These are phyloP conservation scores for Apus apus DNA, from an alignment of 2,113 vertebrate genomes.

Conservation along the genomic window DNA sequence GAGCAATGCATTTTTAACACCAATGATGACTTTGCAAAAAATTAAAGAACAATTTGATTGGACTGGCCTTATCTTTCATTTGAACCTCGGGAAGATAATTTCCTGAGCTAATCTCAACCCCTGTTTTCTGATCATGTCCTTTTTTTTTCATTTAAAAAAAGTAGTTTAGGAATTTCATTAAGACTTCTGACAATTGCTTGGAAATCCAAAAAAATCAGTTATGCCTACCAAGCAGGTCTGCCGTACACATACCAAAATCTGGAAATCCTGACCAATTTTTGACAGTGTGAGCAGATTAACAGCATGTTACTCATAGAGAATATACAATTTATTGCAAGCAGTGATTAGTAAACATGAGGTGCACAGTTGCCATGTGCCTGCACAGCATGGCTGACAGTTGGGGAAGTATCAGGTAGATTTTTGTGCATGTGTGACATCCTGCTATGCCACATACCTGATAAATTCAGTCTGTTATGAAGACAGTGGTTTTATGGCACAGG, in stretches of 20 bases:
- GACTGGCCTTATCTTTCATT: neutral
- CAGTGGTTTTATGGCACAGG: neutral
- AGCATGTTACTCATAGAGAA: fast-evolving
- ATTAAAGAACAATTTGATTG: neutral
- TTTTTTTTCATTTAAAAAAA: neutral
- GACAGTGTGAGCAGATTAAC: neutral
- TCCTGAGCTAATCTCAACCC: neutral
- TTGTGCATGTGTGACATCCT: neutral
- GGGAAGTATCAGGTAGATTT: neutral
- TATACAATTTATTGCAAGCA: neutral
- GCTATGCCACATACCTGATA: neutral
- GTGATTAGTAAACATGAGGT: neutral
- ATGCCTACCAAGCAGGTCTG: neutral
- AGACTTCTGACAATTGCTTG: neutral
- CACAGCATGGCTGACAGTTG: neutral
- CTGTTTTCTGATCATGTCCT: neutral
- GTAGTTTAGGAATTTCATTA: neutral
- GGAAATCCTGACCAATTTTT: neutral
- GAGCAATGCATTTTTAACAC: neutral
- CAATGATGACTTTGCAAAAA: neutral
- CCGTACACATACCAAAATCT: neutral
- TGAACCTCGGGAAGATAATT: neutral
- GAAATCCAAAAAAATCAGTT: neutral
- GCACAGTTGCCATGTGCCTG: neutral
- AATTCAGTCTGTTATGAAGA: neutral